Evolutionary conservation across 1,140 invertebrate species (phyloP).

Genomic region (Drosophila trapezifrons): DNA sequence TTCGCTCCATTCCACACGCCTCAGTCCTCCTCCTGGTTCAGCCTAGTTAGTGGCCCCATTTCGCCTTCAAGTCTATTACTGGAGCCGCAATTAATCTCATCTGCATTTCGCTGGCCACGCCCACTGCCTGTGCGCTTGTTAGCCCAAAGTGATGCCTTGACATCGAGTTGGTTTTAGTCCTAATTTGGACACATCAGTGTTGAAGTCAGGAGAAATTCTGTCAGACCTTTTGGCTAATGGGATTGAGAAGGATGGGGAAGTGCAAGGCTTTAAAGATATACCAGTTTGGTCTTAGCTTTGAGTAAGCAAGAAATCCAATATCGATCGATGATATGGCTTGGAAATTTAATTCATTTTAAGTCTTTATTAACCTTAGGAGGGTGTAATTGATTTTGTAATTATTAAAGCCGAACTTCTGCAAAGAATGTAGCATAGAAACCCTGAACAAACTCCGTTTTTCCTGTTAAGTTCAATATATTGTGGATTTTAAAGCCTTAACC

Average conservation of each 20-base stretch:
- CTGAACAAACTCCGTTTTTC: too few species aligned
- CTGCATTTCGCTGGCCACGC: constrained; percentile 30
- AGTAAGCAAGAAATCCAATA: not conserved
- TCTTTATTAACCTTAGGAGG: not conserved
- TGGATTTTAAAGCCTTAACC: too few species aligned
- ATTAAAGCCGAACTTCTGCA: too few species aligned
- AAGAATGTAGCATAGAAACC: too few species aligned
- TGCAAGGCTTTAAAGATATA: not conserved
- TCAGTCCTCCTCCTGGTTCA: constrained; percentile 11
- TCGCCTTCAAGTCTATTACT: constrained; percentile 42
- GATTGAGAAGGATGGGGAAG: not conserved
- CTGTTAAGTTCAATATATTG: not conserved
- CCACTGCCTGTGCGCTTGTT: not conserved
- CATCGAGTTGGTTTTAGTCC: constrained; percentile 10
- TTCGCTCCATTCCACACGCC: constrained; percentile 25
- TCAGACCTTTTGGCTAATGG: constrained; percentile 18
- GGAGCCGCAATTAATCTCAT: constrained; percentile 49
- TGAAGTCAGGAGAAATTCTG: constrained; percentile 18
- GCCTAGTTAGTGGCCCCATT: constrained; percentile 62
- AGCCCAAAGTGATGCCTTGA: not conserved
- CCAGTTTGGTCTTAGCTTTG: not conserved
- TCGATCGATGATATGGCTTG: not conserved
- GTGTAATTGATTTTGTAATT: not conserved
- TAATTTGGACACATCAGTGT: constrained; percentile 1
- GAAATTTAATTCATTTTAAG: not conserved